A percentile compares a stretch with the other conserved stretches of the same genome.
These are phyloP conservation scores for Gonatopus flavifemur DNA, from an alignment of 1,140 invertebrate species.

Conservation along the genomic window DNA sequence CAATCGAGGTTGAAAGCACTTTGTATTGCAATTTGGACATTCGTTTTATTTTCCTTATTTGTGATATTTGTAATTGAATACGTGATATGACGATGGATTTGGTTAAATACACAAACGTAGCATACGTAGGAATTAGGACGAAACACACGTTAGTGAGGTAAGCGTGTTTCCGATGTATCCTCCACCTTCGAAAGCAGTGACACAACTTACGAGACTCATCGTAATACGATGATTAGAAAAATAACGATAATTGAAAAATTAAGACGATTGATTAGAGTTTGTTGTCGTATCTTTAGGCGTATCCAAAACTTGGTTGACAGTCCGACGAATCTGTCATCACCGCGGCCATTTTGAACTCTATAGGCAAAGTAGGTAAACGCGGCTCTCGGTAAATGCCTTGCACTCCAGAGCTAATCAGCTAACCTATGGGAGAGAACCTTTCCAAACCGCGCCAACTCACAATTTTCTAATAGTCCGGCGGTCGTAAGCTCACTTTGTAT, in stretches of 20 bases:
- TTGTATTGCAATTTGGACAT: too few species aligned
- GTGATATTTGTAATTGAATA: too few species aligned
- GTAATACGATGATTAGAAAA: conserved; percentile 13
- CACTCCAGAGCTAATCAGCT: neutral
- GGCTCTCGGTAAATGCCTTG: neutral
- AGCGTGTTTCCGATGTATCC: conserved; percentile 9
- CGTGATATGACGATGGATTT: too few species aligned
- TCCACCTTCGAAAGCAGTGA: conserved; percentile 2
- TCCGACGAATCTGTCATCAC: conserved; percentile 41
- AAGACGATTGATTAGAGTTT: too few species aligned
- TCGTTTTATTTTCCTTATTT: too few species aligned
- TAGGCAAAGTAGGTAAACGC: too few species aligned
- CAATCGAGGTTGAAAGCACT: too few species aligned
- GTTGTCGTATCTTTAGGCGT: conserved; percentile 43
- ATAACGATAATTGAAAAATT: too few species aligned
- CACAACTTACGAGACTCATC: conserved; percentile 24
- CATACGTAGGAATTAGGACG: conserved; percentile 19
- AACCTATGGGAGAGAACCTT: conserved; percentile 10
- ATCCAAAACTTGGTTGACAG: conserved; percentile 53
- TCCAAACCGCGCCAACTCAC: conserved; percentile 14
- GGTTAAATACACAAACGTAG: conserved; percentile 7
- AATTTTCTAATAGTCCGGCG: too few species aligned
- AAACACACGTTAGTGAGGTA: conserved; percentile 18
- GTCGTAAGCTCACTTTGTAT: too few species aligned
- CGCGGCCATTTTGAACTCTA: conserved; percentile 51